These are phyloP conservation scores for Strigamia transsilvanica DNA, from an alignment of 2,888 invertebrate species.

Conservation along the genomic window DNA sequence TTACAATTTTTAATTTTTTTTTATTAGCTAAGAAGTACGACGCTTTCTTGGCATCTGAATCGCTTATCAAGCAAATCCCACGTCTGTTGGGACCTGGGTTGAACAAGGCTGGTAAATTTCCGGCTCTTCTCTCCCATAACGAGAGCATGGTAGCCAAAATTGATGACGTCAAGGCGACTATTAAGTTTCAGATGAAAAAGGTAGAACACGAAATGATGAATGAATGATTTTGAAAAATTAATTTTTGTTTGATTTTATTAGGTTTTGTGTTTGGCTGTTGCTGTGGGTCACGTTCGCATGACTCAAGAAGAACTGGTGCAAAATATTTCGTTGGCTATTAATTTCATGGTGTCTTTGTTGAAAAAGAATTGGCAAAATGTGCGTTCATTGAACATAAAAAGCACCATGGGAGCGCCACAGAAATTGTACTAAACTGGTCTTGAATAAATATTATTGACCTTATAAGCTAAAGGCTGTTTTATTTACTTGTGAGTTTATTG, in stretches of 20 bases:
- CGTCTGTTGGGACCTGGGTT: constrained; percentile 97
- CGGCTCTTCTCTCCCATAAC: constrained; percentile 94
- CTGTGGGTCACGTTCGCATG: constrained; percentile 98
- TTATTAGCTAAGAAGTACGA: constrained; percentile 81
- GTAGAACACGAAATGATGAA: constrained; percentile 67
- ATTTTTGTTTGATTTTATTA: constrained; percentile 63
- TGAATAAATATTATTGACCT: constrained; percentile 21
- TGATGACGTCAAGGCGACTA: constrained; percentile 98
- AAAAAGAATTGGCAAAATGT: constrained; percentile 99
- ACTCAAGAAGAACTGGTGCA: constrained; percentile 93
- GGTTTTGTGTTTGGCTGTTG: constrained; percentile 97
- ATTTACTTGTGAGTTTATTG: no score
- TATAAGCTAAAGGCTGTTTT: background rate
- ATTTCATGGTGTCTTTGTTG: constrained; percentile 97
- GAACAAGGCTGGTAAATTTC: constrained; percentile 99
- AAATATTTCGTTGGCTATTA: constrained; percentile 95
- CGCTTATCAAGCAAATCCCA: constrained; percentile 99
- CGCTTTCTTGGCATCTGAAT: constrained; percentile 98
- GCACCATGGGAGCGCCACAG: constrained; percentile 98
- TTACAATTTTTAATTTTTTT: background rate
- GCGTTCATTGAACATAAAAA: constrained; percentile 96
- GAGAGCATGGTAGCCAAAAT: constrained; percentile 96
- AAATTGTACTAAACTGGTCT: constrained; percentile 82
- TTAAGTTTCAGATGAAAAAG: constrained; percentile 99
- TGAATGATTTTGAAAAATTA: constrained; percentile 35